Percentiles rank a stretch among this genome's conserved stretches.
Evolutionary conservation across 2,797 vertebrate genomes (phyloP).

Genomic region (Pseudochaenichthys georgianus): DNA sequence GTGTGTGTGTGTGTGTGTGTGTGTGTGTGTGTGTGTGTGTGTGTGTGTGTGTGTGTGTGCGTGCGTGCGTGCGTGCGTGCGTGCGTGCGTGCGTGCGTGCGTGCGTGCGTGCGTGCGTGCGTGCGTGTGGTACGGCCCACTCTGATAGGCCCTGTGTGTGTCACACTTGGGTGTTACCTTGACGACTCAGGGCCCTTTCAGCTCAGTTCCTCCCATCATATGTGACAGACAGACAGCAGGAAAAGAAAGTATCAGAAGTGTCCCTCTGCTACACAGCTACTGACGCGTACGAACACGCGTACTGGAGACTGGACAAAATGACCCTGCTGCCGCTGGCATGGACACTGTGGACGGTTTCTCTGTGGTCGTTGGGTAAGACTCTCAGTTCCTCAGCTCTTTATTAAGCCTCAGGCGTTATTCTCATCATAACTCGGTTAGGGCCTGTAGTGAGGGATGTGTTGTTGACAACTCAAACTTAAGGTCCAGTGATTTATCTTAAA

Average conservation of each 20-base stretch:
- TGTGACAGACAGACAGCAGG: slow-evolving; percentile 66
- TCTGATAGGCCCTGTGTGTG: slow-evolving; percentile 64
- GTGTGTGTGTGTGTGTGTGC: neutral
- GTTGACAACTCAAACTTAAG: neutral
- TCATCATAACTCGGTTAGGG: neutral
- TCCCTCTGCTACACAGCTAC: slow-evolving; percentile 33
- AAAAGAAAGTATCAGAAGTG: slow-evolving; percentile 66
- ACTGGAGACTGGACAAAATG: slow-evolving; percentile 51
- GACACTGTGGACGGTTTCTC: slow-evolving; percentile 31
- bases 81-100: slow-evolving; percentile 1
- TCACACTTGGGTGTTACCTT: slow-evolving; percentile 68
- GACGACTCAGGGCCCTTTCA: slow-evolving; percentile 43
- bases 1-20: too few relatives aligned
- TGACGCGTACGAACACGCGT: neutral
- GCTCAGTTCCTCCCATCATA: slow-evolving; percentile 71
- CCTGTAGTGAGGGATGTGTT: slow-evolving; percentile 11
- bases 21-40: neutral
- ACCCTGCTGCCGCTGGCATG: slow-evolving; percentile 40
- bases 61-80: neutral
- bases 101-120: neutral
- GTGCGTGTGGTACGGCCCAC: neutral
- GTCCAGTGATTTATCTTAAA: neutral
- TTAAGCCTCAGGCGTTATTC: neutral
- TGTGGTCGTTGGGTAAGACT: slow-evolving; percentile 75
- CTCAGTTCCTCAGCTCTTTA: neutral